phyloP scores from a whole-genome alignment of 2,888 invertebrate species.

The Antheraea assamensis region DNA sequence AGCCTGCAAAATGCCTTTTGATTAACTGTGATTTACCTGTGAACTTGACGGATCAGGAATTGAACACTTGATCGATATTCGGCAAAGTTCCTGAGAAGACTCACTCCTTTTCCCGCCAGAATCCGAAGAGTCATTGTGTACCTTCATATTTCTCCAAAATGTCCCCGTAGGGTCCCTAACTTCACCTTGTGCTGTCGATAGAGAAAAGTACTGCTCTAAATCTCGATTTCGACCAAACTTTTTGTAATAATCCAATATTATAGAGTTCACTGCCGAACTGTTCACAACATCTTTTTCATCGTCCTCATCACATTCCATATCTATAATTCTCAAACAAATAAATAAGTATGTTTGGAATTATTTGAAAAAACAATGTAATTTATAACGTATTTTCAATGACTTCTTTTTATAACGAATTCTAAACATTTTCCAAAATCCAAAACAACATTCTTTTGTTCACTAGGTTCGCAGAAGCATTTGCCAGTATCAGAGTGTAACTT shows the following conservation, averaged over 20 bases:
- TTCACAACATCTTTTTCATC: slow-evolving; percentile 28
- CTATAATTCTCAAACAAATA: background rate
- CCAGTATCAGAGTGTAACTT: background rate
- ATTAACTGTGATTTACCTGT: slow-evolving; percentile 44
- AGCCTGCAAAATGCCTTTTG: background rate
- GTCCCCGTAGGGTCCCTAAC: slow-evolving; percentile 64
- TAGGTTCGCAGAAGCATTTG: background rate
- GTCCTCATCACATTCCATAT: slow-evolving; percentile 58
- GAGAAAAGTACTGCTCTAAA: slow-evolving; percentile 85
- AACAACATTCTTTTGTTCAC: background rate
- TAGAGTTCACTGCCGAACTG: slow-evolving; percentile 58
- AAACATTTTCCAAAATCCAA: slow-evolving; percentile 24
- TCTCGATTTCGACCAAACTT: slow-evolving; percentile 86
- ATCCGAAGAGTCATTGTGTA: slow-evolving; percentile 67
- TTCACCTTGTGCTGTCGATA: slow-evolving; percentile 72
- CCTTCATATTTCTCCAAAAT: slow-evolving; percentile 76
- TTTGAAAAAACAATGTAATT: background rate
- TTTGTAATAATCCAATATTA: slow-evolving; percentile 85
- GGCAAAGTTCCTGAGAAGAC: slow-evolving; percentile 69
- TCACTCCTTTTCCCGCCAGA: slow-evolving; percentile 67
- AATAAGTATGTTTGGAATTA: background rate
- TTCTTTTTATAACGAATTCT: slow-evolving; percentile 19
- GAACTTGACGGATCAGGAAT: slow-evolving; percentile 57
- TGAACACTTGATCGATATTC: slow-evolving; percentile 71
- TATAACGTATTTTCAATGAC: background rate